phyloP scores from a whole-genome alignment of 2,113 vertebrate species.

The Ranitomeya variabilis region DNA sequence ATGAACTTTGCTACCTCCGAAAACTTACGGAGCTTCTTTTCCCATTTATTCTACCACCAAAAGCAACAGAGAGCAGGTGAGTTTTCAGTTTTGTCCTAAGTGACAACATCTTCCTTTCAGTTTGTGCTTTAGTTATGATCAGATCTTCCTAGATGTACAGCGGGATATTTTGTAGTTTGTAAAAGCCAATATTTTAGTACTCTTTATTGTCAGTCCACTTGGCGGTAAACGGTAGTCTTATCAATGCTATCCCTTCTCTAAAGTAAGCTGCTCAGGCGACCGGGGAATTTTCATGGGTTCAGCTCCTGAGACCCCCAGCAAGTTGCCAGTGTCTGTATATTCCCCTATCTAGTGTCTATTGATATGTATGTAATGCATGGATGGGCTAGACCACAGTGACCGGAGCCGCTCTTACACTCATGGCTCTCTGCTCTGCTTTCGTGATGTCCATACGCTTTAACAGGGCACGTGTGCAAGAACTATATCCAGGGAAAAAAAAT shows the following conservation, averaged over 20 bases:
- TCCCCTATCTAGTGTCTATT: neutral
- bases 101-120: neutral
- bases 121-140: neutral
- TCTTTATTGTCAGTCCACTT: neutral
- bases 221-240: neutral
- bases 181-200: no score
- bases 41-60: conserved; percentile 89
- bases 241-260: no score
- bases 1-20: conserved; percentile 91
- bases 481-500: no score
- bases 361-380: neutral
- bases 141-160: neutral
- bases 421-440: no score
- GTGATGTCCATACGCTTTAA: no score
- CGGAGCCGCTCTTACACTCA: no score
- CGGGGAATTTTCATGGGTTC: no score
- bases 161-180: no score
- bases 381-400: neutral
- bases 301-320: no score
- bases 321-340: no score
- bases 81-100: neutral
- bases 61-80: conserved; percentile 94
- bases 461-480: no score
- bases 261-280: no score
- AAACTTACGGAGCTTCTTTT: conserved; percentile 92